Conservation (phyloP, 2,113 vertebrate species). For the Jaculus jaculus region DNA sequence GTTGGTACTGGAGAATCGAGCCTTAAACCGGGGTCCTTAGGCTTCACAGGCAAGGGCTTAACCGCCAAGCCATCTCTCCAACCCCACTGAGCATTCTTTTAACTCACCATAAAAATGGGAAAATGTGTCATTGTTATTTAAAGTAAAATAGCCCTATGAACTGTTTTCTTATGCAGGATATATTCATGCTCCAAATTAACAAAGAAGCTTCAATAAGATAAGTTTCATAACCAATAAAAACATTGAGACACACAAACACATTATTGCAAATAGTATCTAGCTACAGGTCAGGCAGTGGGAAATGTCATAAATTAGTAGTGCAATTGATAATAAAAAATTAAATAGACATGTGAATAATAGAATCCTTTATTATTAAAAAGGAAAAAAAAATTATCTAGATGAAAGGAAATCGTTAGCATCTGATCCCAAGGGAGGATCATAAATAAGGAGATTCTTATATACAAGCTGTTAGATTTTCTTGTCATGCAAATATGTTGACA, state of each 20-base stretch:
- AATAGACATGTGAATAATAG: constrained; percentile 1
- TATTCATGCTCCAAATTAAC: not conserved
- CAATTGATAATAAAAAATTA: constrained; percentile 26
- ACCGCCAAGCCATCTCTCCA: no score
- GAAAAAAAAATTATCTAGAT: constrained; percentile 2
- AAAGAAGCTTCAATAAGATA: not conserved
- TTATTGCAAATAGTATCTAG: not conserved
- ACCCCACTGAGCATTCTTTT: not conserved
- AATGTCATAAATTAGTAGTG: not conserved
- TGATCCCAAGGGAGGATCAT: not conserved
- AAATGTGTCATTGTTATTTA: not conserved
- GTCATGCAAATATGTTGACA: not conserved
- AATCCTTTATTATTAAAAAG: not conserved
- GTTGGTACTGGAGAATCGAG: no score
- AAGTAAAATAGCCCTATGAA: not conserved
- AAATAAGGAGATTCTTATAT: not conserved
- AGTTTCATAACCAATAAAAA: not conserved
- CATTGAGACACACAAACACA: not conserved
- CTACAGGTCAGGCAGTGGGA: not conserved
- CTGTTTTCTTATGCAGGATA: not conserved
- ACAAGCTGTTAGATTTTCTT: not conserved
- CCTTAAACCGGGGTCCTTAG: no score
- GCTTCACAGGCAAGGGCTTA: no score
- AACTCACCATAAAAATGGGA: not conserved
- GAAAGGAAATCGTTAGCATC: not conserved